Percentiles rank a stretch among this genome's conserved stretches.
Conservation (phyloP, 2,113 vertebrate species). For the Laticauda colubrina region DNA sequence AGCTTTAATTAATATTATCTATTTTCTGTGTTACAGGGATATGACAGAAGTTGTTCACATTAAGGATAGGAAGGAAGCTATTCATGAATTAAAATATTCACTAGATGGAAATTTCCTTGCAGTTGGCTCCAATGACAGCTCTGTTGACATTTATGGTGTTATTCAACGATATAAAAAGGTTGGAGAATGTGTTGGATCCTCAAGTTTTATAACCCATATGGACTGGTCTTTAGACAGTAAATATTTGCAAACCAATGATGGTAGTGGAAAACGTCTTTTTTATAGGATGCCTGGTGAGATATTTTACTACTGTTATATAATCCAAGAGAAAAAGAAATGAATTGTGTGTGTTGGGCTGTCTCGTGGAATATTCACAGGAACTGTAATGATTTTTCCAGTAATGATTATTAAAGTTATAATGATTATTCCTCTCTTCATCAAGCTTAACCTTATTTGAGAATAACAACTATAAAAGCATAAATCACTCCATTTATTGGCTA, state of each 20-base stretch:
- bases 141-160: conserved; percentile 92
- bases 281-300: conserved; percentile 94
- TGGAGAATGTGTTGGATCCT: conserved; percentile 89
- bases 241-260: conserved; percentile 94
- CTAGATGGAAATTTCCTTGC: conserved; percentile 92
- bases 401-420: background rate
- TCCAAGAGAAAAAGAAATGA: background rate
- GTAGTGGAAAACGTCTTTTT: conserved; percentile 87
- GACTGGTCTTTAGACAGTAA: conserved; percentile 97
- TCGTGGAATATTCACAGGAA: background rate
- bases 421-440: background rate
- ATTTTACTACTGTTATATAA: conserved; percentile 35
- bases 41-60: conserved; percentile 99
- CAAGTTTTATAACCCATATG: conserved; percentile 96
- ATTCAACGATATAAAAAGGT: conserved; percentile 94
- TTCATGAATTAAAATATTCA: conserved; percentile 97
- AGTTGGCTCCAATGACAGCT: conserved; percentile 94
- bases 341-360: background rate
- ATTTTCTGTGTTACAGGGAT: conserved; percentile 79
- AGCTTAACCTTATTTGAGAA: background rate
- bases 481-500: background rate
- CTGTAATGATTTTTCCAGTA: background rate
- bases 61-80: conserved; percentile 97
- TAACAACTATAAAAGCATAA: background rate
- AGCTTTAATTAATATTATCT: conserved; percentile 24